These are phyloP conservation scores for Psilopogon haemacephalus DNA, from an alignment of 2,113 vertebrate genomes.

Conservation along the genomic window DNA sequence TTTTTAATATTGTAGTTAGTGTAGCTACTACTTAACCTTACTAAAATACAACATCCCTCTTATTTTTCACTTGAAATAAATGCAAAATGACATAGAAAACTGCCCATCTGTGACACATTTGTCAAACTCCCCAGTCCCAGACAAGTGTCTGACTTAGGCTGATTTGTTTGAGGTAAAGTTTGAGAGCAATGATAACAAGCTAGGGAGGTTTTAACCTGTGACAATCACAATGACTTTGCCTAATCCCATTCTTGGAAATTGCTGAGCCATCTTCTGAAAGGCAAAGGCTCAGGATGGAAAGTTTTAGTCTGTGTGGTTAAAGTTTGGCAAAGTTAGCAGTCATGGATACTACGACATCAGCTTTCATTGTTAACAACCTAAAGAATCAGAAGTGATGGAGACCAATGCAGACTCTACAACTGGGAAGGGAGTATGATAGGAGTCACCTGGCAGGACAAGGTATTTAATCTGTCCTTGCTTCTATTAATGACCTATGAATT, in stretches of 20 bases:
- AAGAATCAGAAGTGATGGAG: background rate
- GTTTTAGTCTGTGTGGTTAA: background rate
- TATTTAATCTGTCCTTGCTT: background rate
- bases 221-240: background rate
- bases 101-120: slow-evolving; percentile 16
- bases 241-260: background rate
- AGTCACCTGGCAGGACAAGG: background rate
- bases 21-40: background rate
- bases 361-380: background rate
- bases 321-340: background rate
- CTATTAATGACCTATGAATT: background rate
- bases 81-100: background rate
- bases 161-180: slow-evolving; percentile 20
- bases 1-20: background rate
- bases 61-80: background rate
- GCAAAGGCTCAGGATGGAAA: background rate
- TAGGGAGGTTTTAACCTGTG: background rate
- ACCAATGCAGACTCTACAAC: background rate
- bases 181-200: background rate
- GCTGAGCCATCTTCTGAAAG: background rate
- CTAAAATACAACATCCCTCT: background rate
- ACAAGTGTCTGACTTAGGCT: slow-evolving; percentile 12
- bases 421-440: background rate
- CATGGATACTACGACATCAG: background rate
- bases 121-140: background rate